Base-by-base conservation (phyloP, 2,888 invertebrate species). In the Dermolepida albohirtum region DNA sequence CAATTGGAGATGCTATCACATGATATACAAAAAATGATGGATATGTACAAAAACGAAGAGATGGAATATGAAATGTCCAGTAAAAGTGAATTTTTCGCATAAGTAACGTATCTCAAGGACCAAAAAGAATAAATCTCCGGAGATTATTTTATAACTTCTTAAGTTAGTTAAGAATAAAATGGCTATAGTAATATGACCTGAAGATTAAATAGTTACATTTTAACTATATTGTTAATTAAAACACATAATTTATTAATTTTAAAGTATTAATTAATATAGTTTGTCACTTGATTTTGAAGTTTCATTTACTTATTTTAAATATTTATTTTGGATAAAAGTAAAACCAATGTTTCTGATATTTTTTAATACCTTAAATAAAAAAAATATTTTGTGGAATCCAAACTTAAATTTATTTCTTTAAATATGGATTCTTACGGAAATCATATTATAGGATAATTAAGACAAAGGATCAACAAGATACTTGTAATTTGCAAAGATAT, bases 21-120 rank as follows among this genome's bases (percentile, higher is more conserved):
- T 82, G 95, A 95, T 81, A 90, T 95, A 76, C 93, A 95, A 81
- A 92, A 92, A 84, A 94, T 95, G 80, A 91, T 96, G 83, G 95
- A 96, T 82, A 92, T 95, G 90, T 95, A 95, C 87, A 95, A 95
- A 85, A 94, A 95, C 86, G 95, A 95, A 84, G 95, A 95, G 82
- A 88, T 93, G 74, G 95, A 96, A 81, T 95, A 93, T 84, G 93
- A 94, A 80, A 88, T 95, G 87, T 91, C 92, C 78, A 91, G 92
- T 81, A 95, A 94, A 85, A 89, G 90, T 76, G 95, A 96, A 84
- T 95, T 95, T 85, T 95, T 94, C 86, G 95, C 93, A 85, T 96
- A 89, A 90, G 29, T 14, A n/a, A 47, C 44, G 12, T 39, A 47
- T 59, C 39, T 47, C 41, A 50, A 40, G 66, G 66, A 66, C 66